Conservation (phyloP, 2,888 invertebrate genomes). For the Selenia dentaria region DNA sequence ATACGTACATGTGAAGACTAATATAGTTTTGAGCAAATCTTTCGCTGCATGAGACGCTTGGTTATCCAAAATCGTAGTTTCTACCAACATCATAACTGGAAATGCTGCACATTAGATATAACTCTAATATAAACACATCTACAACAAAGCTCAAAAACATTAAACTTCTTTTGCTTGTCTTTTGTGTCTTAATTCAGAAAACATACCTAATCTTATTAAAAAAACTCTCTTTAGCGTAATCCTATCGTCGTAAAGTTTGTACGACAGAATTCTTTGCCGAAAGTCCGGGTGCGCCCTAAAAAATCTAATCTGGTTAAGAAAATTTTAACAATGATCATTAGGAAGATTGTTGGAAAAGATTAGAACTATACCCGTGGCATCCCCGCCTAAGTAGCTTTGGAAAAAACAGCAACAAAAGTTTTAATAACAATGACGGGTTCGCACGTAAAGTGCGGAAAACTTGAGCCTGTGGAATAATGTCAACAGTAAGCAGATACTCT, state of each 20-base stretch:
- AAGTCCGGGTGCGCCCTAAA: slow-evolving; percentile 17
- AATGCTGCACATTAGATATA: no score
- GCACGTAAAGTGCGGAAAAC: not conserved
- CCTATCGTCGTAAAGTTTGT: slow-evolving; percentile 15
- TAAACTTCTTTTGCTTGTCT: no score
- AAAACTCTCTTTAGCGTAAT: slow-evolving; percentile 15
- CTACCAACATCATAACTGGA: no score
- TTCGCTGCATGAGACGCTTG: no score
- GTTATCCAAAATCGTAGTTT: no score
- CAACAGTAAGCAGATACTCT: no score
- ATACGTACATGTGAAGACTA: no score
- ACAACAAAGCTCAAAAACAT: no score
- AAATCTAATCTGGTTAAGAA: slow-evolving; percentile 31
- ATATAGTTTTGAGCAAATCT: no score
- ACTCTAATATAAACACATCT: no score
- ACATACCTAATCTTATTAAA: slow-evolving; percentile 16
- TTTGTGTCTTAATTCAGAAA: slow-evolving; percentile 8
- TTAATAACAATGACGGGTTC: not conserved
- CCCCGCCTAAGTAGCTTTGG: not conserved
- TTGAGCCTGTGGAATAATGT: not conserved
- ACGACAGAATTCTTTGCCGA: slow-evolving; percentile 14
- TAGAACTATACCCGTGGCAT: slow-evolving; percentile 15
- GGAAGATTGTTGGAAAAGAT: slow-evolving; percentile 21
- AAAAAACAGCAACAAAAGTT: slow-evolving; percentile 1
- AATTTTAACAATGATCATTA: slow-evolving; percentile 30